Conservation (phyloP, 2,888 invertebrate species). For the Latrodectus elegans region DNA sequence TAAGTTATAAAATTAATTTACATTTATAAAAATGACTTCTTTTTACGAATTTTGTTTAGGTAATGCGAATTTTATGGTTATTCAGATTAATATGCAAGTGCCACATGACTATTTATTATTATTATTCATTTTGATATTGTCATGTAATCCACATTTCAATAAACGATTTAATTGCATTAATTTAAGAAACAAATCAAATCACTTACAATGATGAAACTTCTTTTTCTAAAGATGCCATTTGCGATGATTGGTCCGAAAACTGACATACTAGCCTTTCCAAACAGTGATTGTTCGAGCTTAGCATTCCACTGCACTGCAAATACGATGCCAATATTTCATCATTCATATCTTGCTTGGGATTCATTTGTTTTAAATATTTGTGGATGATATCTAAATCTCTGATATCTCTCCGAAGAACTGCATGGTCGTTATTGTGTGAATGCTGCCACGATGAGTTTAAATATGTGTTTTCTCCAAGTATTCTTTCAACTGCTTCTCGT, state of each 20-base stretch:
- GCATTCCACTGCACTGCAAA: constrained; percentile 71
- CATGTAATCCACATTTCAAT: too few relatives aligned
- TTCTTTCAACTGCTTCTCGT: constrained; percentile 46
- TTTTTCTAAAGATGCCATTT: constrained; percentile 69
- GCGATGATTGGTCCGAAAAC: constrained; percentile 66
- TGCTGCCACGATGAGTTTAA: constrained; percentile 26
- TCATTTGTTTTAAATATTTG: constrained; percentile 70
- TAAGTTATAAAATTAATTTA: too few relatives aligned
- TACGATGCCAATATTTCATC: constrained; percentile 71
- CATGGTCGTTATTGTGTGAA: neutral
- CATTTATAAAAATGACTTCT: too few relatives aligned
- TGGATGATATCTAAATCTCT: constrained; percentile 70
- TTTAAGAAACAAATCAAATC: too few relatives aligned
- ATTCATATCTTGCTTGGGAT: constrained; percentile 70
- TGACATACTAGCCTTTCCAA: constrained; percentile 71
- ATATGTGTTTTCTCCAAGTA: constrained; percentile 17
- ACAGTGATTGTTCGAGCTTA: constrained; percentile 70
- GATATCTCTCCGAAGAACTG: constrained; percentile 30
- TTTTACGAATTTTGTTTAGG: too few relatives aligned
- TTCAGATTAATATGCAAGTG: too few relatives aligned
- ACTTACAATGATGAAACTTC: constrained; percentile 72
- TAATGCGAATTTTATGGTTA: too few relatives aligned
- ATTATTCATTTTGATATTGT: too few relatives aligned
- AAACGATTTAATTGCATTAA: too few relatives aligned
- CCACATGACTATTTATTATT: too few relatives aligned